phyloP scores from a whole-genome alignment of 2,797 vertebrate genomes.

The Paramormyrops hopkinsi region DNA sequence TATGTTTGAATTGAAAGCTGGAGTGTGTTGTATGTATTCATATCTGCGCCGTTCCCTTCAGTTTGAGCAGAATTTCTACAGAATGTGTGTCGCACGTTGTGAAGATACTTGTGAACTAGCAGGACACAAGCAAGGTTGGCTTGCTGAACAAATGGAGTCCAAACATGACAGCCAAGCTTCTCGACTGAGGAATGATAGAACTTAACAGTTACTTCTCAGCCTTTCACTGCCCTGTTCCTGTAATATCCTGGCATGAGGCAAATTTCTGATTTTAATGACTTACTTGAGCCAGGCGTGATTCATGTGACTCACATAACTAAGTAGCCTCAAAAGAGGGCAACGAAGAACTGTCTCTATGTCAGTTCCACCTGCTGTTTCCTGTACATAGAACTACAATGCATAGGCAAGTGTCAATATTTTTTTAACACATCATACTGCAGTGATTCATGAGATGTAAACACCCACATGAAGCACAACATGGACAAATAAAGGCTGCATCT shows the following conservation, averaged over 20 bases:
- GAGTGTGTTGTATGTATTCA: constrained; percentile 10
- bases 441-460: constrained; percentile 13
- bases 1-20: not conserved
- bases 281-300: constrained; percentile 47
- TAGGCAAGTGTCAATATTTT: constrained; percentile 33
- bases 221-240: not conserved
- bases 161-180: not conserved
- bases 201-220: constrained; percentile 4
- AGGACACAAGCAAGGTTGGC: not conserved
- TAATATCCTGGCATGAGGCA: not conserved
- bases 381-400: constrained; percentile 26
- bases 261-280: constrained; percentile 39
- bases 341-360: constrained; percentile 30
- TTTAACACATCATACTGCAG: not conserved
- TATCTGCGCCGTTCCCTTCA: constrained; percentile 15
- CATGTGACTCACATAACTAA: constrained; percentile 46
- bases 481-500: constrained; percentile 33
- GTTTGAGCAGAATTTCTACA: constrained; percentile 21
- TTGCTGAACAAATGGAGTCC: constrained; percentile 13
- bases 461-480: constrained; percentile 14
- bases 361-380: constrained; percentile 27
- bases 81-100: constrained; percentile 32
- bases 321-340: constrained; percentile 38
- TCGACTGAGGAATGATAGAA: not conserved
- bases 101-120: not conserved